These are phyloP conservation scores for Bungarus multicinctus DNA, from an alignment of 2,113 vertebrate genomes.

Conservation along the genomic window DNA sequence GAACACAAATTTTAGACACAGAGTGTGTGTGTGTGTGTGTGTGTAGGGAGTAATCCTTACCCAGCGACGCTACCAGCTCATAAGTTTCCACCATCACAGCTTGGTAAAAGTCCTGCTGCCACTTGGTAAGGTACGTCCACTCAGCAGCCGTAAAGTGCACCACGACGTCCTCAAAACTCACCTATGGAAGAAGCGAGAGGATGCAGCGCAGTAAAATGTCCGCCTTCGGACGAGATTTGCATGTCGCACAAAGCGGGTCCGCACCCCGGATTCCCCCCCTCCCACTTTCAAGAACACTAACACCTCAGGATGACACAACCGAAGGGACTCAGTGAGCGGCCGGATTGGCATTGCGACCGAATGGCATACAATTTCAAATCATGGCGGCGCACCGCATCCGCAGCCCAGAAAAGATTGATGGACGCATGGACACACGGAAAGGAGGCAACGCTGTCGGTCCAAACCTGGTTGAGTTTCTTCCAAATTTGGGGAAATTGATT, in stretches of 20 bases:
- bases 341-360: rapidly evolving
- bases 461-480: no score
- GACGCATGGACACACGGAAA: no score
- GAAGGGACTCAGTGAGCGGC: background rate
- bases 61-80: background rate
- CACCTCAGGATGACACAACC: background rate
- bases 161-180: slow-evolving; percentile 30
- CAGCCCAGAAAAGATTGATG: background rate
- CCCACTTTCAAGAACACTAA: background rate
- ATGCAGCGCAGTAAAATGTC: background rate
- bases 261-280: background rate
- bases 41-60: background rate
- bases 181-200: background rate
- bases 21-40: no score
- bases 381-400: rapidly evolving
- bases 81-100: slow-evolving; percentile 37
- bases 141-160: slow-evolving; percentile 14
- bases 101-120: slow-evolving; percentile 27
- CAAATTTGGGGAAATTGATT: no score
- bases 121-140: slow-evolving; percentile 1
- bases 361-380: no score
- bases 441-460: no score
- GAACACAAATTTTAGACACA: background rate
- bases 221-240: background rate
- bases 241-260: background rate